A percentile compares a stretch with the other conserved stretches of the same genome.
Evolutionary conservation across 1,140 invertebrate species (phyloP).

Genomic region (Lepidotrigona ventralis): DNA sequence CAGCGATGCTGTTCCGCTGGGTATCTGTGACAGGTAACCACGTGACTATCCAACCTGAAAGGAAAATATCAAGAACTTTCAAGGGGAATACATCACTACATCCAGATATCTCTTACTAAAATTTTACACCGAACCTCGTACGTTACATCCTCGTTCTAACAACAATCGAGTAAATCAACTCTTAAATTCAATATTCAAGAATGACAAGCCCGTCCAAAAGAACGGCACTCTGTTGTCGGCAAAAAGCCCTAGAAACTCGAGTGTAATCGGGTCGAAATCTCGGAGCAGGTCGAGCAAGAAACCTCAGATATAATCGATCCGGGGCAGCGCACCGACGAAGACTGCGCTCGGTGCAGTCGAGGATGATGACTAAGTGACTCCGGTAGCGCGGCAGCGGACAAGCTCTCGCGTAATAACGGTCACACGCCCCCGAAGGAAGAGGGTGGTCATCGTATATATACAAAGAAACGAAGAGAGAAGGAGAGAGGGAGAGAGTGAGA

Average conservation of each 20-base stretch:
- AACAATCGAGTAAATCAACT: no score
- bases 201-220: background rate
- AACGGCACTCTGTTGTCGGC: background rate
- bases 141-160: background rate
- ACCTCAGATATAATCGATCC: slow-evolving; percentile 45
- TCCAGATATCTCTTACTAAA: no score
- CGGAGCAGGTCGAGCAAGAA: slow-evolving; percentile 2
- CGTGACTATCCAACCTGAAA: slow-evolving; percentile 90
- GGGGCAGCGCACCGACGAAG: slow-evolving; percentile 38
- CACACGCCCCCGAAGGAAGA: slow-evolving; percentile 53
- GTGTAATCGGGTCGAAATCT: slow-evolving; percentile 8
- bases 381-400: slow-evolving; percentile 47
- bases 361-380: slow-evolving; percentile 68
- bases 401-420: slow-evolving; percentile 61
- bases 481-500: background rate
- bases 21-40: slow-evolving; percentile 88
- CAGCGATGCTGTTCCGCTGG: slow-evolving; percentile 89
- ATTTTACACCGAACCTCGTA: background rate
- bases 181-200: background rate
- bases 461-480: background rate
- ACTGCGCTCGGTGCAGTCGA: slow-evolving; percentile 56
- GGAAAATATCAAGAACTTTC: background rate
- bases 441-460: slow-evolving; percentile 49
- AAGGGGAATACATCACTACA: background rate
- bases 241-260: background rate